Evolutionary conservation across 2,113 vertebrate species (phyloP).

Genomic region (Tachycineta bicolor): DNA sequence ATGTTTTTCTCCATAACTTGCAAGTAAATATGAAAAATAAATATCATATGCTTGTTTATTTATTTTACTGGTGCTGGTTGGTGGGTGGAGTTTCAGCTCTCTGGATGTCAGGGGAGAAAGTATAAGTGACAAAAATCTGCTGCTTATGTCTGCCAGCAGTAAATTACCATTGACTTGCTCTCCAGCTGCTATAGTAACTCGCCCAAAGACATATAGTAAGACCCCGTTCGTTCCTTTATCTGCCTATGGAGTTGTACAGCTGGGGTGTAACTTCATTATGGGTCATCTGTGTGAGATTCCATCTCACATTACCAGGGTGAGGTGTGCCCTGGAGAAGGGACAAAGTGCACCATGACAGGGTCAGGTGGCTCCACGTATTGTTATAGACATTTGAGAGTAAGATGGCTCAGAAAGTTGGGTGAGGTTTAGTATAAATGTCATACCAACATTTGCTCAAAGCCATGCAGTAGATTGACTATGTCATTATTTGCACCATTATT

Average conservation of each 20-base stretch:
- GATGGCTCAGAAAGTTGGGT: background rate
- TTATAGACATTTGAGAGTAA: background rate
- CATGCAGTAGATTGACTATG: background rate
- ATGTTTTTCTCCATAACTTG: background rate
- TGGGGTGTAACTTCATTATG: background rate
- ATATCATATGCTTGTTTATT: background rate
- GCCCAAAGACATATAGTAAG: background rate
- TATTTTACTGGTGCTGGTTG: background rate
- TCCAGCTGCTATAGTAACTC: background rate
- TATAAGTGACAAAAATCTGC: background rate
- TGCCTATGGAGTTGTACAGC: background rate
- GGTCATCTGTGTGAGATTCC: background rate
- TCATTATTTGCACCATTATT: background rate
- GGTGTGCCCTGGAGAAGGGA: fast-evolving
- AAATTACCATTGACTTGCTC: background rate
- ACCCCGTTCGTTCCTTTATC: background rate
- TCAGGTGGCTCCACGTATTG: background rate
- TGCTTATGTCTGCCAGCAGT: background rate
- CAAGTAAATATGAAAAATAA: background rate
- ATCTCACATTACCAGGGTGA: background rate
- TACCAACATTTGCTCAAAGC: background rate
- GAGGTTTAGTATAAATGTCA: background rate
- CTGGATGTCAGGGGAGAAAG: background rate
- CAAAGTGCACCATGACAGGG: background rate
- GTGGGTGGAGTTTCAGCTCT: background rate